Base-by-base conservation (phyloP, 2,888 invertebrate genomes). In the Sicus ferrugineus region DNA sequence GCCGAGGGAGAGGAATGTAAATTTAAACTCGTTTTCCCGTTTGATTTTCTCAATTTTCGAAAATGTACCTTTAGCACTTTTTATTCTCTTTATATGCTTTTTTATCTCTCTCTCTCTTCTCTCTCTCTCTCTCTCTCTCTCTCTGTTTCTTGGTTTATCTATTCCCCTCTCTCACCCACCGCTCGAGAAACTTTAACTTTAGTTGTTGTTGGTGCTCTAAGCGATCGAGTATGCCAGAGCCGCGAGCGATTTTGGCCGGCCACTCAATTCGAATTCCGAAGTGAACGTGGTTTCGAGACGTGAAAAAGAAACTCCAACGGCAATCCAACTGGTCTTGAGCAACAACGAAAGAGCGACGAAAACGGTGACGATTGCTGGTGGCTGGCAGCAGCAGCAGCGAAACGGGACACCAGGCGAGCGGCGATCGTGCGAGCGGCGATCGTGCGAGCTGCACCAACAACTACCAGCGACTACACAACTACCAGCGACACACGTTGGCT, bases 261-360 rank as follows among this genome's bases (percentile, higher is more conserved):
- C 59, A 19, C 16, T 34, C 19, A n/a, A 28, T 38, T 19, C 21
- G 46, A 34, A 50, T 63, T 63, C 46, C 68, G 46, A 42, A 61
- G 61, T 62, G 68, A 68, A 63, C 68, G 56, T 62, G 68, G 31
- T 56, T 30, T 48, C 16, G 19, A 48, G 34, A 42, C n/a, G 26
- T 0, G 19, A 56, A 56, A 65, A 48, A 61, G 23, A 42, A 30
- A 42, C 38, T 42, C 23, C 30, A 38, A 38, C 21, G 19, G 16
- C 21, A 38, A 38, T n/a, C 31, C 23, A 54, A 26, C 38, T 34
- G 54, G 65, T 54, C 42, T 46, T 56, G 26, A 16, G 4, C 21
- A 7, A 21, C 42, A 14, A 28, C 42, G 42, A 28, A 46, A 46
- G 16, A 46, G 14, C 34, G 2, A 16, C 42, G 30, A 19, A 28